These are phyloP conservation scores for Penelope pileata DNA, from an alignment of 2,113 vertebrate species.

Conservation along the genomic window DNA sequence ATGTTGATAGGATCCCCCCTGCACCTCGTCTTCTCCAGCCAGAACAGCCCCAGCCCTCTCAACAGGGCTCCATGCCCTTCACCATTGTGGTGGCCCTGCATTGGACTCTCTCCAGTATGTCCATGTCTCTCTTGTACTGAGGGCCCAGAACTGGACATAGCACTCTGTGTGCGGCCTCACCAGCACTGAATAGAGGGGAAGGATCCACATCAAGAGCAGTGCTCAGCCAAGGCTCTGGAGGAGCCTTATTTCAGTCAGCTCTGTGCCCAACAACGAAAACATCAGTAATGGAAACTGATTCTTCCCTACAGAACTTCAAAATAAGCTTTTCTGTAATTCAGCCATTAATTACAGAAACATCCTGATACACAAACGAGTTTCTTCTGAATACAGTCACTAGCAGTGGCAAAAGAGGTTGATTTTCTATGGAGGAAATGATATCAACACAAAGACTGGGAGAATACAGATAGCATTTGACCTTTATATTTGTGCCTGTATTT, in stretches of 20 bases:
- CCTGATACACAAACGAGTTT: background rate
- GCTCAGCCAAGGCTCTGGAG: background rate
- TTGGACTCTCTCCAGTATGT: background rate
- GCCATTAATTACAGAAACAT: background rate
- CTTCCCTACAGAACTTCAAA: background rate
- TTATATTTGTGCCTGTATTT: background rate
- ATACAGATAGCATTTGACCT: fast-evolving
- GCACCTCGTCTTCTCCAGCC: background rate
- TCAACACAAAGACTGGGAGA: background rate
- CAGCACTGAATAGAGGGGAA: background rate
- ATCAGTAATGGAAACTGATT: background rate
- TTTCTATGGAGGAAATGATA: background rate
- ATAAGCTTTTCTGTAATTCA: background rate
- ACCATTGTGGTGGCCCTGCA: background rate
- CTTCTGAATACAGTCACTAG: background rate
- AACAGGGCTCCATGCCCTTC: background rate
- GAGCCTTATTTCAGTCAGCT: background rate
- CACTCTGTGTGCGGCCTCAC: background rate
- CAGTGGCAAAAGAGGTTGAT: background rate
- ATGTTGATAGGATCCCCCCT: background rate
- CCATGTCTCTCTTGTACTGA: background rate
- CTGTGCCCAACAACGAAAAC: background rate
- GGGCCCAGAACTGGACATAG: background rate
- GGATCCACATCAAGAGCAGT: background rate
- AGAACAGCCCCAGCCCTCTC: background rate